Evolutionary conservation across 2,888 invertebrate genomes (phyloP).

Genomic region (Fragum whitleyi): DNA sequence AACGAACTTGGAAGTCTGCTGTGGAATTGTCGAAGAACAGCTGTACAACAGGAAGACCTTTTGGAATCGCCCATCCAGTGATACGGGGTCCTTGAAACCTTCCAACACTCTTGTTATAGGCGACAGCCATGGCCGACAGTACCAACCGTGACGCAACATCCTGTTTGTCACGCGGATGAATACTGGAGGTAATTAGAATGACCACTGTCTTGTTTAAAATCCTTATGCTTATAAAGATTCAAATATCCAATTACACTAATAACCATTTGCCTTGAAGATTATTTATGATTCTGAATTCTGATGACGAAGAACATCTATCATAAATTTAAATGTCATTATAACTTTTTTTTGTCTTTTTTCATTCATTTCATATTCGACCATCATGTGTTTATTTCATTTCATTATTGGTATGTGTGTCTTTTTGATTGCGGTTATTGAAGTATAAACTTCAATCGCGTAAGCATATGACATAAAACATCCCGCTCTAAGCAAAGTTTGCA

Average conservation of each 20-base stretch:
- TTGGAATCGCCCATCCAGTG: constrained; percentile 53
- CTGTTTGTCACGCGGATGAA: constrained; percentile 79
- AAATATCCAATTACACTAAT: too few relatives aligned
- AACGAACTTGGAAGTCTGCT: constrained; percentile 6
- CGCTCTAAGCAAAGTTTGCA: too few relatives aligned
- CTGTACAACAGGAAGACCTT: constrained; percentile 54
- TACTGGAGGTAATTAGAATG: constrained; percentile 46
- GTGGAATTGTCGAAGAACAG: constrained; percentile 17
- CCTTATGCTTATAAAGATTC: too few relatives aligned
- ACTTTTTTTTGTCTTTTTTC: too few relatives aligned
- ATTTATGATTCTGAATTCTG: not conserved
- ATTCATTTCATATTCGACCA: too few relatives aligned
- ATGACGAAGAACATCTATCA: not conserved
- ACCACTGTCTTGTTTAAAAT: too few relatives aligned
- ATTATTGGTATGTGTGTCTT: too few relatives aligned
- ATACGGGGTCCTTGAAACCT: constrained; percentile 76
- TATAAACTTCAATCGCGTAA: too few relatives aligned
- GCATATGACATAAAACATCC: too few relatives aligned
- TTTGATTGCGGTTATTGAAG: too few relatives aligned
- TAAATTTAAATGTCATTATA: too few relatives aligned
- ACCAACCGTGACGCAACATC: constrained; percentile 76
- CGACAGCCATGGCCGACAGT: constrained; percentile 73
- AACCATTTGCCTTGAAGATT: not conserved
- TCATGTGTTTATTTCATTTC: too few relatives aligned
- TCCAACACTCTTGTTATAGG: constrained; percentile 69